Evolutionary conservation across 2,113 vertebrate genomes (phyloP), one percentile per base, ranked within the genome.

Genomic region (Pollimyrus isidori): DNA sequence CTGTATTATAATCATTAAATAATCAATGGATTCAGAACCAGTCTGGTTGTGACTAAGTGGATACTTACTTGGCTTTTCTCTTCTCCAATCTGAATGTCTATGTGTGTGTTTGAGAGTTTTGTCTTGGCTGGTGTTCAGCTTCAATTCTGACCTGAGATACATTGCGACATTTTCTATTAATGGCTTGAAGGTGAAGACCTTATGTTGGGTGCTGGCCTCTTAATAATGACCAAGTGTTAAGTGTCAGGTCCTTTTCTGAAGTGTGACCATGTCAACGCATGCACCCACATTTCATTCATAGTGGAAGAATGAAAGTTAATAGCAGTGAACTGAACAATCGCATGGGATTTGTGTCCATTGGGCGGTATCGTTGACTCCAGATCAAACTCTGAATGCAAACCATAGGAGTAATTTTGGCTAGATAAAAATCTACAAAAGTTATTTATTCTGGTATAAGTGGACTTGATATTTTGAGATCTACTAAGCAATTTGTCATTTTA

Each of bases 1-100:
- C 49, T 90, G 89, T 90, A 89, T 82, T 56, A 85, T 87, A 42
- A 90, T 87, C 65, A 90, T 90, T 90, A 90, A 90, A 90, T 87
- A 49, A 86, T 87, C 48, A 90, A 90, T 45, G 56, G 19, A 87
- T 53, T 90, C 48, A 90, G 58, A 90, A 90, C 85, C 65, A 90
- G 48, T 48, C 30, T 89, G 89, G 46, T n/a, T 62, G 88, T 89
- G 85, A 84, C 62, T 87, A 30, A 89, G 89, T 90, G 84, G 49
- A 46, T 89, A 48, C 19, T 87, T 45, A 89, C 46, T 53, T 76
- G 21, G 76, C 58, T 42, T 89, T 46, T 89, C 46, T 87, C 83
- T 89, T 58, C 42, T 19, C 88, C 50, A 7, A 10, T 80, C 10
- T 52, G 88, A 46, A 26, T 89, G 88, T 30, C 2, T 86, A 4